Conservation (phyloP, 2,888 invertebrate genomes). For the Caenorhabditis sinica region DNA sequence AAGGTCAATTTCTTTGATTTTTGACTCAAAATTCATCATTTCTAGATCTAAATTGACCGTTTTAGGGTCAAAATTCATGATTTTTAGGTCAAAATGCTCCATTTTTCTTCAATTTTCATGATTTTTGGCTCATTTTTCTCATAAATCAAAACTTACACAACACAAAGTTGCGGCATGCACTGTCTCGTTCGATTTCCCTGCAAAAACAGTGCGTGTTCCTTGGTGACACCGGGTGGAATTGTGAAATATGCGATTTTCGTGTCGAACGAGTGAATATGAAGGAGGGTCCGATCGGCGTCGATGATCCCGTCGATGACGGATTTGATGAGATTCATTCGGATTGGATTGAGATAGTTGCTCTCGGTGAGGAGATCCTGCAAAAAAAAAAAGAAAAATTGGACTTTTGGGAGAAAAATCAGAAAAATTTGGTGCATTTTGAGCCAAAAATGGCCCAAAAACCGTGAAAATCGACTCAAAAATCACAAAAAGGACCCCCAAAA, state of each 20-base stretch:
- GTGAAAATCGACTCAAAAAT: too few relatives aligned
- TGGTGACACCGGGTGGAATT: conserved; percentile 63
- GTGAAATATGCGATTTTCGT: conserved; percentile 87
- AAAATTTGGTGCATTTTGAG: background rate
- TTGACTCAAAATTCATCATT: too few relatives aligned
- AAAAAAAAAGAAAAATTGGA: background rate
- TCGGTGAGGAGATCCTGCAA: conserved; percentile 86
- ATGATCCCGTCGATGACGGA: conserved; percentile 71
- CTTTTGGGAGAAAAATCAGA: background rate
- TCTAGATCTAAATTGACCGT: too few relatives aligned
- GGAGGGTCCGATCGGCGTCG: conserved; percentile 86
- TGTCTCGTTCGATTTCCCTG: background rate
- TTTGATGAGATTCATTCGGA: conserved; percentile 67
- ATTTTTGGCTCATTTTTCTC: background rate
- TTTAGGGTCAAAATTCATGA: too few relatives aligned
- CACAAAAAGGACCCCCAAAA: too few relatives aligned
- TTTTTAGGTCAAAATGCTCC: background rate
- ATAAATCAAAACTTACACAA: conserved; percentile 37
- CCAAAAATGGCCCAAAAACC: too few relatives aligned
- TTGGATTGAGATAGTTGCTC: conserved; percentile 63
- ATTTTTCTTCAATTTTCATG: background rate
- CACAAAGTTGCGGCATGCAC: conserved; percentile 47
- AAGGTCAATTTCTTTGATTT: too few relatives aligned
- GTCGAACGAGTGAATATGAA: conserved; percentile 89
- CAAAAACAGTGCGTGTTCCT: conserved; percentile 54